phyloP scores from a whole-genome alignment of 2,888 invertebrate species.

The Blastobasis lacticolella region DNA sequence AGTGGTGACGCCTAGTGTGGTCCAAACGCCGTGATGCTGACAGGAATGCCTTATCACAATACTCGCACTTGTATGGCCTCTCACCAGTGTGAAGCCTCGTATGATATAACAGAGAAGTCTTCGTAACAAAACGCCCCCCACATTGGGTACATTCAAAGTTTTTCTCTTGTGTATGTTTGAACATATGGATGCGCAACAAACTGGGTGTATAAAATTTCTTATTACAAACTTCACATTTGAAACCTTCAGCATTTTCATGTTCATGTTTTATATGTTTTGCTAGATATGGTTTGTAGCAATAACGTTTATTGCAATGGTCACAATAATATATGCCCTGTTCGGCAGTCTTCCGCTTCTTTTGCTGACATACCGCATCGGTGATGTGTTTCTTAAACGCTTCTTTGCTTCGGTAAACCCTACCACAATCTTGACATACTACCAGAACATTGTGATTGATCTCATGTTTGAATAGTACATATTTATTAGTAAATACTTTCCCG shows the following conservation, averaged over 20 bases:
- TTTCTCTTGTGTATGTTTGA: conserved; percentile 35
- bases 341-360: conserved; percentile 12
- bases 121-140: conserved; percentile 28
- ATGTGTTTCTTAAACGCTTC: conserved; percentile 25
- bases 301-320: conserved; percentile 29
- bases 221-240: conserved; percentile 29
- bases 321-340: conserved; percentile 21
- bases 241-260: conserved; percentile 24
- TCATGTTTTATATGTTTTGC: conserved; percentile 27
- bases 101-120: conserved; percentile 29
- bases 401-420: conserved; percentile 26
- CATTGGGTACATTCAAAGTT: conserved; percentile 29
- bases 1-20: conserved; percentile 27
- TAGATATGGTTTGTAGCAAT: conserved; percentile 24
- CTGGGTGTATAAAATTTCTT: conserved; percentile 30
- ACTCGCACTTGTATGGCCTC: conserved; percentile 29
- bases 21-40: conserved; percentile 29
- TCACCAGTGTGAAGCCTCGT: conserved; percentile 36
- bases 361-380: conserved; percentile 18
- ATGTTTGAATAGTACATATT: conserved; percentile 22
- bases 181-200: conserved; percentile 24
- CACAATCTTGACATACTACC: conserved; percentile 27
- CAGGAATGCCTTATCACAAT: conserved; percentile 27
- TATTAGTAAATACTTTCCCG: conserved; percentile 27
- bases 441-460: conserved; percentile 20